Evolutionary conservation across 2,888 invertebrate genomes (phyloP), one percentile per base, ranked within the genome.

Genomic region (Diarsia dahlii): DNA sequence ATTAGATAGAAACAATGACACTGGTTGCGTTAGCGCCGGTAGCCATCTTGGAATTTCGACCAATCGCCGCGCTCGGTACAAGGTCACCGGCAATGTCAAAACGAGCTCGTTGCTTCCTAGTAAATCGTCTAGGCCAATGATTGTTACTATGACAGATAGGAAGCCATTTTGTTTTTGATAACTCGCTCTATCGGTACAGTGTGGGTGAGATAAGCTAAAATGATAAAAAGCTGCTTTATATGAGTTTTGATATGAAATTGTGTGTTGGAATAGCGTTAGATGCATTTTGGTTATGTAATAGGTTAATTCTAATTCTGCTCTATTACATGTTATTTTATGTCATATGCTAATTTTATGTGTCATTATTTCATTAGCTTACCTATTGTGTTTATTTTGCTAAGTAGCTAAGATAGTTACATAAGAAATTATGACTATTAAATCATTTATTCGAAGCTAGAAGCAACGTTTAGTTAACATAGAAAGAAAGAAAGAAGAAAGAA

Each of bases 31-130:
- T 88, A 87, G 92, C 93, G 93, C 89, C 54, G 87, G 82, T 85
- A 90, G 96, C 96, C 96, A 96, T 96, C 82, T 94, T 95, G 93
- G 67, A 84, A 79, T 87, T 90, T 89, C 89, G 93, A 88, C 96
- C 96, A 96, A 96, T 96, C 91, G 88, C 88, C 79, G 86, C 85
- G 83, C 84, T 80, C 84, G 86, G 82, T 88, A 87, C 95, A 96
- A 96, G 96, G 96, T 95, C 94, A 92, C 77, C 87, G 90, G 92
- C 96, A 96, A 96, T 96, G 96, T 96, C 96, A 96, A 95, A 96
- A 94, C 91, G 92, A 75, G 87, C 82, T 80, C 89, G 84, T 75
- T 46, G 93, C 95, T 96, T 96, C 96, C 96, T 95, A 94, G 94
- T 93, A 89, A 93, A 91, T 92, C 91, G 91, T 94, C 93, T 95